Percentiles rank a stretch among this genome's conserved stretches.
phyloP scores from a whole-genome alignment of 2,113 vertebrate species.

The Hippoglossus stenolepis region DNA sequence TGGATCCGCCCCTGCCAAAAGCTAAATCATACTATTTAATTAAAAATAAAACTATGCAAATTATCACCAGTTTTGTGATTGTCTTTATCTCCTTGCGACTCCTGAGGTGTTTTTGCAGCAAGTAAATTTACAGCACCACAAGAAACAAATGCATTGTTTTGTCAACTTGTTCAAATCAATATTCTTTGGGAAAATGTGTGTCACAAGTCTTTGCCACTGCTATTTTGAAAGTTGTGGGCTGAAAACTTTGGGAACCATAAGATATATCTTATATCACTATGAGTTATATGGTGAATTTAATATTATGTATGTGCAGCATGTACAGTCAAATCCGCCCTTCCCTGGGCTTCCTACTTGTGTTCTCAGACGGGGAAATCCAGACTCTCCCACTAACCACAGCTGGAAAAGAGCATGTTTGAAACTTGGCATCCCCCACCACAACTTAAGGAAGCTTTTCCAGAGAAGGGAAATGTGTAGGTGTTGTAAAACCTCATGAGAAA shows the following conservation, averaged over 20 bases:
- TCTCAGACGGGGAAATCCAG: conserved; percentile 10
- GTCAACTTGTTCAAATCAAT: not conserved
- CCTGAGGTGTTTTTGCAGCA: too few relatives aligned
- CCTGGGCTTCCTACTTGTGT: not conserved
- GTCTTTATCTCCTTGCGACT: too few relatives aligned
- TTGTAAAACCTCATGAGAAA: conserved; percentile 54
- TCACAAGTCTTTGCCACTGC: too few relatives aligned
- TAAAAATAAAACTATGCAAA: too few relatives aligned
- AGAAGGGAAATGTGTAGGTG: conserved; percentile 61
- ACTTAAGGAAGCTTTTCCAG: conserved; percentile 51
- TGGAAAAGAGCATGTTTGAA: conserved; percentile 37
- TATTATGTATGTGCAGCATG: not conserved
- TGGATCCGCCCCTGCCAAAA: too few relatives aligned
- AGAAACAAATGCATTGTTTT: too few relatives aligned
- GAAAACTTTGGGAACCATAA: too few relatives aligned
- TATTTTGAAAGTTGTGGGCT: too few relatives aligned
- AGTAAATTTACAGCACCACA: too few relatives aligned
- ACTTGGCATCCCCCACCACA: conserved; percentile 2
- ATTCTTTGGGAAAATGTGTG: not conserved
- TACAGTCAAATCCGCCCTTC: not conserved
- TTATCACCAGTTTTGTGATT: too few relatives aligned
- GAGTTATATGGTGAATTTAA: not conserved
- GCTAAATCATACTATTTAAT: too few relatives aligned
- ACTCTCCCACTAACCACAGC: conserved; percentile 3
- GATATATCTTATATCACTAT: not conserved